Evolutionary conservation across 2,113 vertebrate species (phyloP).

Genomic region (Tonatia bakeri): DNA sequence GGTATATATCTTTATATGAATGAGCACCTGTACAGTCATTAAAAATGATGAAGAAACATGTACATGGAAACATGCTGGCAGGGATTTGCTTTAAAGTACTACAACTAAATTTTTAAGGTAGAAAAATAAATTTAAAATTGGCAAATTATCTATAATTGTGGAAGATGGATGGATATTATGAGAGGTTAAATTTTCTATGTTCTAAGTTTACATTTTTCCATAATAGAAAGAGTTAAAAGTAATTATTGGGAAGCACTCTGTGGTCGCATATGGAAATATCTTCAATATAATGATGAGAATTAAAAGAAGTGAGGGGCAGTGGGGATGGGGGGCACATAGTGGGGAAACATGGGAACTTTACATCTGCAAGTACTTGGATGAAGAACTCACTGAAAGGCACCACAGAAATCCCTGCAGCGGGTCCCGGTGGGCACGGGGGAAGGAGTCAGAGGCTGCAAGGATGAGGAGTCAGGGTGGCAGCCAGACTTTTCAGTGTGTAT

Average conservation of each 20-base stretch:
- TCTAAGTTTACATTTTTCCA: neutral
- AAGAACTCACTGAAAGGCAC: neutral
- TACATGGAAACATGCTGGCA: neutral
- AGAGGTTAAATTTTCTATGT: neutral
- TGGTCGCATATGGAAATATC: neutral
- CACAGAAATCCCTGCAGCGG: neutral
- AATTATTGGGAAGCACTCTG: neutral
- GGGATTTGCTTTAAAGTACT: neutral
- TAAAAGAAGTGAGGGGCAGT: neutral
- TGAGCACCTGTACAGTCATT: neutral
- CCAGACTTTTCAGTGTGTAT: neutral
- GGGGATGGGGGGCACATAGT: neutral
- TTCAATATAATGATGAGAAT: neutral
- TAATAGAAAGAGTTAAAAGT: neutral
- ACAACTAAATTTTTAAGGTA: neutral
- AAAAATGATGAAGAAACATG: conserved; percentile 11
- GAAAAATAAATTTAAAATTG: neutral
- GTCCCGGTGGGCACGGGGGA: neutral
- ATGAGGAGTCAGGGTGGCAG: neutral
- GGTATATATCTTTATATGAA: neutral
- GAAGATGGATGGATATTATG: neutral
- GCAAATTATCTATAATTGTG: neutral
- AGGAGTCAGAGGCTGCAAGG: neutral
- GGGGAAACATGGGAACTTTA: neutral
- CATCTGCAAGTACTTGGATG: neutral